Conservation (phyloP, 2,797 vertebrate species). For the Microctenopoma lineatum region DNA sequence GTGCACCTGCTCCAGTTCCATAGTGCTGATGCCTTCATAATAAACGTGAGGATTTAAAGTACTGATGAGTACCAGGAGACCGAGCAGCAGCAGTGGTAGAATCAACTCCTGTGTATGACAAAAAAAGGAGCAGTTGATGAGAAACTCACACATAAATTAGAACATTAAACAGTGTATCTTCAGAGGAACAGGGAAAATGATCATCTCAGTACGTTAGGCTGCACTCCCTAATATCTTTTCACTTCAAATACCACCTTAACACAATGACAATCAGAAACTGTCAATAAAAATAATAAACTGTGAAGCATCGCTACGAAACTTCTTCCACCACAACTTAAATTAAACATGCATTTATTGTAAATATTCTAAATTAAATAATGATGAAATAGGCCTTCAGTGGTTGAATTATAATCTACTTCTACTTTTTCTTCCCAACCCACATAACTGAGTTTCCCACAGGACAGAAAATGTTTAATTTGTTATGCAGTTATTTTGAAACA, state of each 20-base stretch:
- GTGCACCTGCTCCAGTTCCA: conserved; percentile 71
- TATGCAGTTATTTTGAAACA: no score
- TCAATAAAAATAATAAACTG: no score
- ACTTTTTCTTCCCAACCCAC: neutral
- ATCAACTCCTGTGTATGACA: conserved; percentile 77
- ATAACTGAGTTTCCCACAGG: neutral
- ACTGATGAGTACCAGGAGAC: conserved; percentile 84
- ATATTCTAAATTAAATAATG: neutral
- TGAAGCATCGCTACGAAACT: no score
- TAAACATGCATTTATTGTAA: no score
- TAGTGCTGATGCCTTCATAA: conserved; percentile 78
- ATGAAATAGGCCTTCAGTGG: neutral
- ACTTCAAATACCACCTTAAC: no score
- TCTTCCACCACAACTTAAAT: no score
- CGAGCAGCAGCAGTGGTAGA: conserved; percentile 82
- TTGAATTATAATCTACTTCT: neutral
- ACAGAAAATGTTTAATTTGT: no score
- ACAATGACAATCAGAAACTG: no score
- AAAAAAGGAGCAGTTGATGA: neutral
- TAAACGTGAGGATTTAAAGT: conserved; percentile 83
- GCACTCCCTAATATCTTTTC: neutral
- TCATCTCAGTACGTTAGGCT: neutral
- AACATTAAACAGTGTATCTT: no score
- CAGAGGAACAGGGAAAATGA: no score
- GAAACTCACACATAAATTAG: neutral